Base-by-base conservation (phyloP, 2,888 invertebrate genomes). In the Flexamia atlantica region DNA sequence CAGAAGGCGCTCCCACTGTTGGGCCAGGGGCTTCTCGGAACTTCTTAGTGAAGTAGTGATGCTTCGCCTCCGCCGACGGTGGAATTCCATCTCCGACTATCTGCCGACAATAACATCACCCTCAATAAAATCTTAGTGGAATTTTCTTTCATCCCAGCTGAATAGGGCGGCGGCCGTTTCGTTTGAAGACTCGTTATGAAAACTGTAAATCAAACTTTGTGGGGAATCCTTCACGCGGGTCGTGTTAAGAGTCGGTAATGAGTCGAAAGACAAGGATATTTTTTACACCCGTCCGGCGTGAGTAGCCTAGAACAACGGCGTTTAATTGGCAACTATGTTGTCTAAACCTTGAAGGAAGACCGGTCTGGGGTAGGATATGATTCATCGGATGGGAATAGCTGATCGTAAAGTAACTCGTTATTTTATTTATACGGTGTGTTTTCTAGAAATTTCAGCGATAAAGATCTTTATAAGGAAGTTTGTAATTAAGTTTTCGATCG, bases 311-410 rank as follows among this genome's bases (percentile, higher is more conserved):
- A 28, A 64, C 64, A 64, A 64, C 28, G 64, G 30, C 64, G 4
- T 64, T 64, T 30, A 64, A 64, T 64, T 64, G 30, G 53, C 53
- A n/a, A 64, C 28, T 28, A 64, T 64, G 64, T 64, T 64, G 30
- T 64, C 64, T 64, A 17, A 25, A 17, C 64, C 64, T 28, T 64
- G 28, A 64, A 64, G 64, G 64, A 64, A 64, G 64, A 64, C 64
- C 30, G 64, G 64, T 64, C 64, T 64, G 64, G 64, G 64, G 30
- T 64, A 64, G 64, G 64, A 30, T 30, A 64, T 64, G 64, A 64
- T 64, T 64, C 64, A 64, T 30, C 25, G 14, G 2, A 30, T 28
- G 30, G 30, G 9, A 64, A 64, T 64, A 64, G 64, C 64, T 17
- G 30, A 30, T 64, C 64, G 30, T 64, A 64, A 64, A 64, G 64